Conservation (phyloP, 2,113 vertebrate species). For the Nycticebus coucang region DNA sequence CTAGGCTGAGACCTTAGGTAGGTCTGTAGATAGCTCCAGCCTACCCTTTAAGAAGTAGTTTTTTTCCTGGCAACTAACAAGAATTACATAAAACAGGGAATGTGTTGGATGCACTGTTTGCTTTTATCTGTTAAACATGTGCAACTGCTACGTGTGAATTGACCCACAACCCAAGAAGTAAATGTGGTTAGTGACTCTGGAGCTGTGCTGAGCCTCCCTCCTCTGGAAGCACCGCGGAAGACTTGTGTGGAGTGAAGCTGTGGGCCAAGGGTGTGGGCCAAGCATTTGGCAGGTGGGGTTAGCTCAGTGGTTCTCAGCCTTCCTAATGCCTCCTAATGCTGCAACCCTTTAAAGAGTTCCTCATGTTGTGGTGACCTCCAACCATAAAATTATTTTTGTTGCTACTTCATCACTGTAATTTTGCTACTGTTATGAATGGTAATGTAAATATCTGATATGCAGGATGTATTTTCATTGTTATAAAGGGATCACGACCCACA, state of each 20-base stretch:
- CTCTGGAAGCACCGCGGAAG: not conserved
- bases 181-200: not conserved
- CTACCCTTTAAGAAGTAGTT: not conserved
- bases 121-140: not conserved
- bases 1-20: not conserved
- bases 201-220: not conserved
- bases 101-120: accelerated
- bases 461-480: too few species aligned
- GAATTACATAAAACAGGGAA: not conserved
- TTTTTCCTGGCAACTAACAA: not conserved
- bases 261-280: not conserved
- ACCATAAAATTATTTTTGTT: too few species aligned
- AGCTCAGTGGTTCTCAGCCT: not conserved
- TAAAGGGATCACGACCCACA: too few species aligned
- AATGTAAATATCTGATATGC: too few species aligned
- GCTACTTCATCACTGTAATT: too few species aligned
- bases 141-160: not conserved
- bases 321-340: too few species aligned
- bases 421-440: too few species aligned
- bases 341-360: too few species aligned
- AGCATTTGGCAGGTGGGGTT: not conserved
- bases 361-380: too few species aligned
- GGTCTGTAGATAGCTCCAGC: not conserved
- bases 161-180: not conserved
- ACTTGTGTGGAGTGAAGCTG: accelerated